Percentiles rank a stretch among this genome's conserved stretches.
Evolutionary conservation across 2,797 vertebrate species (phyloP).

Genomic region (Myiothlypis chrysogaster): DNA sequence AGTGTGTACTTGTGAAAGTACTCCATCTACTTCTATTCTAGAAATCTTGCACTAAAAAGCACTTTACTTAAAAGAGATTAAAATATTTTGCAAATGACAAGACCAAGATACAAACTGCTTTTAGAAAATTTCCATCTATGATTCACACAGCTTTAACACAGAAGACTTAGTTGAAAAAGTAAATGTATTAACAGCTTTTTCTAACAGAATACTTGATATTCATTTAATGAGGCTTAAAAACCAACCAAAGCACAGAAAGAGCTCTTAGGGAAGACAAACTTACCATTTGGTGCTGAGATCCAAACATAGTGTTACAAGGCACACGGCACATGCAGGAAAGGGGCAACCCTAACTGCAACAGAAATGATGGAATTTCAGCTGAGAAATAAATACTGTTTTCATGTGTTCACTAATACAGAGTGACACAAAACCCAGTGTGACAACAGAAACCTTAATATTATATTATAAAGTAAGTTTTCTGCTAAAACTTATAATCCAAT

Average conservation of each 20-base stretch:
- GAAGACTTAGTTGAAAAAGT: background rate
- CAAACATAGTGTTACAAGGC: conserved; percentile 97
- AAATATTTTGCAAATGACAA: background rate
- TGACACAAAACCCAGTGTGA: background rate
- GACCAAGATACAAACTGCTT: background rate
- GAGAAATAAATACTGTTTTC: background rate
- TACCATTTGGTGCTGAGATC: conserved; percentile 98
- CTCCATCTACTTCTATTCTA: background rate
- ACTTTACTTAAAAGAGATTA: background rate
- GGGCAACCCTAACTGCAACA: conserved; percentile 86
- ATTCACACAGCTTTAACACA: background rate
- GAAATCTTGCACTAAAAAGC: background rate
- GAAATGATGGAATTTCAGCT: background rate
- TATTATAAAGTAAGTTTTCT: background rate
- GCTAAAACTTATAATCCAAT: background rate
- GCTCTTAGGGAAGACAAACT: conserved; percentile 5
- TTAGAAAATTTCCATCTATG: background rate
- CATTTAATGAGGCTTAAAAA: background rate
- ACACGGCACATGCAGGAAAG: conserved; percentile 91
- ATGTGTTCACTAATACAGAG: background rate
- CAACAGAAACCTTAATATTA: background rate
- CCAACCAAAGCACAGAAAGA: background rate
- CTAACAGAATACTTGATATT: background rate
- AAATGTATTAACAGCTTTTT: background rate
- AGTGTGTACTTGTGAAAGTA: background rate